phyloP scores from a whole-genome alignment of 2,797 vertebrate species.

The Cygnus olor region DNA sequence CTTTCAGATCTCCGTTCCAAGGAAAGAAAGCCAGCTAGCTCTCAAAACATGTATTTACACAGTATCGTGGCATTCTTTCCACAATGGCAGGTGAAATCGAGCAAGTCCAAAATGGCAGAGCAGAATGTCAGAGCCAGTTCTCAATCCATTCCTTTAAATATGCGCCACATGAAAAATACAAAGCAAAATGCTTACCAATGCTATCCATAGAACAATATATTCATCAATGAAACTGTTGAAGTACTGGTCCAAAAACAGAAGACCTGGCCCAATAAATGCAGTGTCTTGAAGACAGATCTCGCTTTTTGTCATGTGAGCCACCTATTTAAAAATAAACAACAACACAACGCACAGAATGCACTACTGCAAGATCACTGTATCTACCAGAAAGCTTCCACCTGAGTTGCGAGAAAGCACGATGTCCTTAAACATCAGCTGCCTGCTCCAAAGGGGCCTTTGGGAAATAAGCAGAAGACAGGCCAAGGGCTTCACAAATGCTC shows the following conservation, averaged over 20 bases:
- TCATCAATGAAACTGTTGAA: slow-evolving; percentile 96
- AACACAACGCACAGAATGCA: neutral
- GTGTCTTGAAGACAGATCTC: slow-evolving; percentile 92
- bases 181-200: slow-evolving; percentile 82
- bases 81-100: neutral
- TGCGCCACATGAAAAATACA: neutral
- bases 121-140: neutral
- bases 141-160: neutral
- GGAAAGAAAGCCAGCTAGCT: neutral
- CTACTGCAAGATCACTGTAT: neutral
- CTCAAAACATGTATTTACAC: neutral
- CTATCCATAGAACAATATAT: slow-evolving; percentile 92
- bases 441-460: no score
- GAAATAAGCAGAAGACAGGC: neutral
- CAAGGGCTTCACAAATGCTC: neutral
- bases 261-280: slow-evolving; percentile 93
- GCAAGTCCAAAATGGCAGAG: neutral
- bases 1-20: neutral
- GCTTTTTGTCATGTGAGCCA: slow-evolving; percentile 98
- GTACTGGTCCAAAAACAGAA: slow-evolving; percentile 97
- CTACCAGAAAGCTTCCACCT: neutral
- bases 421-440: neutral
- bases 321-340: slow-evolving; percentile 68
- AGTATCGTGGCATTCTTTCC: neutral
- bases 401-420: accelerated